Evolutionary conservation across 2,113 vertebrate genomes (phyloP).

Genomic region (Pseudonaja textilis): DNA sequence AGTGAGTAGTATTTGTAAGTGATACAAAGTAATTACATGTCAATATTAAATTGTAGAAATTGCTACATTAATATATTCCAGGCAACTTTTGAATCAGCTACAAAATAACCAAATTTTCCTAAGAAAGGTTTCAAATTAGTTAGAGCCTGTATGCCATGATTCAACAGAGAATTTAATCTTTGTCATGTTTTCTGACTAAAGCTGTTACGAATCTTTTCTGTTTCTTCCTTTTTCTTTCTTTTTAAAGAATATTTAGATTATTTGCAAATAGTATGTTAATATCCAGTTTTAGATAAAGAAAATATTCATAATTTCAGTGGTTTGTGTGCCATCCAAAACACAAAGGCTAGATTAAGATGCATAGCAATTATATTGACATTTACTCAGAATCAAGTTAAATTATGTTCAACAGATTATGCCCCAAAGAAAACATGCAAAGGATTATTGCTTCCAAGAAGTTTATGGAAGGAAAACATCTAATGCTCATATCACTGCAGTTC

Average conservation of each 20-base stretch:
- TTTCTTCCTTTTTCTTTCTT: neutral
- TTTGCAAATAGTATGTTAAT: neutral
- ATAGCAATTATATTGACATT: neutral
- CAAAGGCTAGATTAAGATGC: neutral
- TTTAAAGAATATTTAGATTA: neutral
- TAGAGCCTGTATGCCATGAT: neutral
- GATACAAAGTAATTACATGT: conserved; percentile 31
- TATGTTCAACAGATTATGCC: neutral
- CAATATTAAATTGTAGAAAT: conserved; percentile 59
- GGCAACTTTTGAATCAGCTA: conserved; percentile 29
- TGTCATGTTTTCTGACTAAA: neutral
- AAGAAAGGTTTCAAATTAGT: conserved; percentile 2
- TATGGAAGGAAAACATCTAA: neutral
- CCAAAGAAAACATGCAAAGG: neutral
- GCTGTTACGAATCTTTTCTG: neutral
- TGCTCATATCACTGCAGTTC: neutral
- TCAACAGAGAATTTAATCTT: neutral
- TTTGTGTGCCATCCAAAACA: neutral
- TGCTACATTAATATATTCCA: conserved; percentile 48
- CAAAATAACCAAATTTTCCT: conserved; percentile 14
- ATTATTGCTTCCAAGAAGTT: neutral
- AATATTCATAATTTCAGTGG: neutral
- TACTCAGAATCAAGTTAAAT: neutral
- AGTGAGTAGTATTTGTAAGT: conserved; percentile 32
- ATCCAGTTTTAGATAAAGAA: neutral